These are phyloP conservation scores for Crypturellus undulatus DNA, from an alignment of 2,113 vertebrate genomes.

Conservation along the genomic window DNA sequence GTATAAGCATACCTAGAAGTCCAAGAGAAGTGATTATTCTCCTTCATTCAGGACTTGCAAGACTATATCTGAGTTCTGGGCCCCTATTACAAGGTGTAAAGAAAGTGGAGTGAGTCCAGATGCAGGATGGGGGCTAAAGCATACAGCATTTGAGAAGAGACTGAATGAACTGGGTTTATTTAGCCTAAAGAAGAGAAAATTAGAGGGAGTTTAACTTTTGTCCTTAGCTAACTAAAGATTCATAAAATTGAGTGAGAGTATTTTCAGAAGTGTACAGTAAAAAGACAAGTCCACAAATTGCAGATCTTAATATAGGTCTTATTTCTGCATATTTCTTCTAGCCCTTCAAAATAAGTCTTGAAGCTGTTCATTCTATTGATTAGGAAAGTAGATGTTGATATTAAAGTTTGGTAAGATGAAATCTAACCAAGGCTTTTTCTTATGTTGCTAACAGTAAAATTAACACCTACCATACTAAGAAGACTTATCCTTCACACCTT, in stretches of 20 bases:
- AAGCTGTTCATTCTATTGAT: neutral
- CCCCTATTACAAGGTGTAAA: neutral
- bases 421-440: neutral
- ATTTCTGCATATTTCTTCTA: neutral
- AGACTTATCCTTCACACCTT: neutral
- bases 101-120: neutral
- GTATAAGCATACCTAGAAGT: neutral
- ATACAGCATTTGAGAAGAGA: neutral
- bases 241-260: neutral
- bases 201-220: neutral
- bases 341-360: neutral
- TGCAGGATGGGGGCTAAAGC: neutral
- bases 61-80: neutral
- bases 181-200: neutral
- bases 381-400: neutral
- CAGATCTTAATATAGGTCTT: neutral
- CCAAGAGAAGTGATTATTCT: neutral
- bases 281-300: neutral
- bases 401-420: neutral
- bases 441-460: neutral
- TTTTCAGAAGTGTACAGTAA: neutral
- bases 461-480: neutral
- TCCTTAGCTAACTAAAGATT: neutral
- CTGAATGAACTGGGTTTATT: neutral
- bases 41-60: neutral